Percentiles rank a stretch among this genome's conserved stretches.
These are phyloP conservation scores for Halesus radiatus DNA, from an alignment of 1,140 invertebrate species.

Conservation along the genomic window DNA sequence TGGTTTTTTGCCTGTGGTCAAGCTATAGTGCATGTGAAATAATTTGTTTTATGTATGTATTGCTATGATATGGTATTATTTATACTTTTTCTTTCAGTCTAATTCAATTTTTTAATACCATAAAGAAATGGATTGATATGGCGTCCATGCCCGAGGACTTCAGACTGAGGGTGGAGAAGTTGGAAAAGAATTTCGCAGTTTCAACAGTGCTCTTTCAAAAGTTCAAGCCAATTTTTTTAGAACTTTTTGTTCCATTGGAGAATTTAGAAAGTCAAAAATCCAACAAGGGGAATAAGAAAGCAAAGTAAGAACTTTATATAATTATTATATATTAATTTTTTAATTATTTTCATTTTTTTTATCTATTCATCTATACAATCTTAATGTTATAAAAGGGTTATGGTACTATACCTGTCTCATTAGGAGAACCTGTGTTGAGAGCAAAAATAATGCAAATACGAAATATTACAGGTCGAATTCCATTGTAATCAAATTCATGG, in stretches of 20 bases:
- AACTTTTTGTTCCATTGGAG: slow-evolving; percentile 82
- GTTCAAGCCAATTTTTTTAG: slow-evolving; percentile 89
- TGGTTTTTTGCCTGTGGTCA: no score
- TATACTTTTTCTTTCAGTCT: slow-evolving; percentile 74
- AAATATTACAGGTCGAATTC: no score
- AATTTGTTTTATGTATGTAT: neutral
- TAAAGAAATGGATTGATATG: slow-evolving; percentile 97
- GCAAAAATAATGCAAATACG: no score
- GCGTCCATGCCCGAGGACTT: slow-evolving; percentile 89
- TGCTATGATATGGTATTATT: neutral
- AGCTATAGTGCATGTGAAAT: neutral
- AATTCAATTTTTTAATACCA: slow-evolving; percentile 96
- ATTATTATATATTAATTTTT: no score
- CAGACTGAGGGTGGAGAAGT: slow-evolving; percentile 84
- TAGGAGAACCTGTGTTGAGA: no score
- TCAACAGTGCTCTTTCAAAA: slow-evolving; percentile 96
- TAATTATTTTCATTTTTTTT: no score
- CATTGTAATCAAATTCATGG: no score
- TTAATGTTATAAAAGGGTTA: no score
- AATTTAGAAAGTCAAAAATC: slow-evolving; percentile 71
- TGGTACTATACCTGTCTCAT: no score
- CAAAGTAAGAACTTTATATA: slow-evolving; percentile 65
- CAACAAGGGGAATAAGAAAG: slow-evolving; percentile 80
- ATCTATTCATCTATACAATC: no score
- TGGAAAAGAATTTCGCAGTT: slow-evolving; percentile 95